A percentile compares a stretch with the other conserved stretches of the same genome.
Evolutionary conservation across 2,888 invertebrate species (phyloP).

Genomic region (Aquatica leii): DNA sequence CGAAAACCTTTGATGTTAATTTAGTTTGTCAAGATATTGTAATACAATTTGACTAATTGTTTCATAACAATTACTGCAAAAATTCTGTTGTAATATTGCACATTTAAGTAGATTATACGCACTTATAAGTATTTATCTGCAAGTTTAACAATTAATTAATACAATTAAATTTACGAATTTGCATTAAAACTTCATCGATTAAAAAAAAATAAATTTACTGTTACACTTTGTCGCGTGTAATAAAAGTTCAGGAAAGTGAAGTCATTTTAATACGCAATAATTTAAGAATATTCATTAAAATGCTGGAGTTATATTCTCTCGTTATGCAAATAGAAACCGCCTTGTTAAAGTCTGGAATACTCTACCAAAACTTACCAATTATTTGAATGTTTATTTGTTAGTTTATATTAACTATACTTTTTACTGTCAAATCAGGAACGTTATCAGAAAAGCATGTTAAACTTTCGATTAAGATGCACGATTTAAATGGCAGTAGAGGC

Average conservation of each 20-base stretch:
- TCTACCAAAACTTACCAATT: conserved; percentile 15
- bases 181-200: conserved; percentile 19
- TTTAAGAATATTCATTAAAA: conserved; percentile 33
- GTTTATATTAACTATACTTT: not conserved
- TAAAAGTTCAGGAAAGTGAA: conserved; percentile 22
- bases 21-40: no score
- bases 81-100: no score
- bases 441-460: conserved; percentile 3
- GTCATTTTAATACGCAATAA: conserved; percentile 27
- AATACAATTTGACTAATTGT: no score
- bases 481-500: conserved; percentile 39
- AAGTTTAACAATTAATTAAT: conserved; percentile 16
- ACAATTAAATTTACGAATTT: conserved; percentile 20
- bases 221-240: conserved; percentile 9
- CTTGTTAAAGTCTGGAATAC: conserved; percentile 23
- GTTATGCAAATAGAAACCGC: conserved; percentile 30
- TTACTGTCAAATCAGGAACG: not conserved
- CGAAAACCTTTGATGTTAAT: no score
- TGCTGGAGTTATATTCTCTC: conserved; percentile 27
- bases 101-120: no score
- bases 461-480: conserved; percentile 20
- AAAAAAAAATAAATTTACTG: not conserved
- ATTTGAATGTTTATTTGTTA: not conserved
- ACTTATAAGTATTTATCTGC: no score
- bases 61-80: no score